These are phyloP conservation scores for Lasioglossum lativentre DNA, from an alignment of 2,888 invertebrate genomes.

Conservation along the genomic window DNA sequence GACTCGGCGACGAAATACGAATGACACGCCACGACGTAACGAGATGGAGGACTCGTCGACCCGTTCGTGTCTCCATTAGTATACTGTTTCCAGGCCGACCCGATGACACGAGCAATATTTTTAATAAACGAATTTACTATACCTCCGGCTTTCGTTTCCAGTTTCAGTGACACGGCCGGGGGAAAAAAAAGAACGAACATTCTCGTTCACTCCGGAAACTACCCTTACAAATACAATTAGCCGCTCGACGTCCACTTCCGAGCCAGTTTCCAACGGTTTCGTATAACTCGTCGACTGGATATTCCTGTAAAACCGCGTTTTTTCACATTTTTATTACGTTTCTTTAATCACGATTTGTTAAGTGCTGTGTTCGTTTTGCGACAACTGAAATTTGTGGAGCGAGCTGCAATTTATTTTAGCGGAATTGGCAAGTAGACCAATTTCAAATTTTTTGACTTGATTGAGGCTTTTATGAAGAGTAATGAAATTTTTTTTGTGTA, in stretches of 20 bases:
- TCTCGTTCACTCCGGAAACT: not conserved
- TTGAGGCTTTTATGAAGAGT: too few relatives aligned
- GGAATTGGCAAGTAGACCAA: not conserved
- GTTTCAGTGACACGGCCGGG: not conserved
- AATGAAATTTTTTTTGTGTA: not conserved
- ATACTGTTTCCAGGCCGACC: not conserved
- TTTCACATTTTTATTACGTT: not conserved
- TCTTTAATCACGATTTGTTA: not conserved
- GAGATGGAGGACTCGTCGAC: not conserved
- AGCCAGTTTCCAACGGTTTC: not conserved
- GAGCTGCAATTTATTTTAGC: not conserved
- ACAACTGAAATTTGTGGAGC: not conserved
- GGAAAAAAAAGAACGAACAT: not conserved
- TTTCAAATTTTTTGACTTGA: not conserved
- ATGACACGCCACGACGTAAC: slow-evolving; percentile 21
- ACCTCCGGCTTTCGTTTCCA: not conserved
- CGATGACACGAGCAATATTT: slow-evolving; percentile 6
- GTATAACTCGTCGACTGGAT: not conserved
- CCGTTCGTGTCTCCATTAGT: not conserved
- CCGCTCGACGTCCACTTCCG: not conserved
- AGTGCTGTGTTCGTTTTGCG: not conserved
- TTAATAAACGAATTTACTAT: not conserved
- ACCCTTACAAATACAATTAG: slow-evolving; percentile 5
- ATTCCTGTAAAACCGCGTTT: not conserved
- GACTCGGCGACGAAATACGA: slow-evolving; percentile 22